These are phyloP conservation scores for Lepus timidus DNA, from an alignment of 2,113 vertebrate species.

Conservation along the genomic window DNA sequence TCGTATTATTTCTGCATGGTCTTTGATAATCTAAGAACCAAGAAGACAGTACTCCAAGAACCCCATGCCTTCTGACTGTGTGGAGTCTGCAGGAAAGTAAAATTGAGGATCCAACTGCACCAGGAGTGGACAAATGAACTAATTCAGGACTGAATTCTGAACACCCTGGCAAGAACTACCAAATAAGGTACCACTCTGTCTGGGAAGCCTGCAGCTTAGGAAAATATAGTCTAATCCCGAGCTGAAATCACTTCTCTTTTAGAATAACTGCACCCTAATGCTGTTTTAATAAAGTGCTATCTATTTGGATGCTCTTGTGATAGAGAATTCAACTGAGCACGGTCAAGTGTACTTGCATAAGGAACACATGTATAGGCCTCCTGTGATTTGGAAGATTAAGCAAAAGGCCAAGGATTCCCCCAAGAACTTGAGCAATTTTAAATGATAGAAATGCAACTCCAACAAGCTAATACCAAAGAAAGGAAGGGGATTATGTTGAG, in stretches of 20 bases:
- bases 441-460: not conserved
- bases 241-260: slow-evolving; percentile 19
- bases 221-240: not conserved
- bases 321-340: not conserved
- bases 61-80: not conserved
- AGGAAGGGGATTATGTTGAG: not conserved
- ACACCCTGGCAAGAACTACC: not conserved
- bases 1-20: not conserved
- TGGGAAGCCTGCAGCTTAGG: not conserved
- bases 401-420: not conserved
- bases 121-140: not conserved
- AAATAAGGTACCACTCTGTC: not conserved
- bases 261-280: not conserved
- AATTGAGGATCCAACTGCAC: not conserved
- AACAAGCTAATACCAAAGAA: not conserved
- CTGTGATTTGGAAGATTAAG: not conserved
- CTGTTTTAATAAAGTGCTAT: slow-evolving; percentile 18
- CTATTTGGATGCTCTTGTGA: not conserved
- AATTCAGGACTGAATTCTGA: not conserved
- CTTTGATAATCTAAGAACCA: slow-evolving; percentile 30
- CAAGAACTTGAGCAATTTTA: not conserved
- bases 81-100: not conserved
- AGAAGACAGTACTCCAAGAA: not conserved
- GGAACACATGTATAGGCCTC: not conserved
- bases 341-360: not conserved